Base-by-base conservation (phyloP, 2,888 invertebrate species). In the Perdita meconis region DNA sequence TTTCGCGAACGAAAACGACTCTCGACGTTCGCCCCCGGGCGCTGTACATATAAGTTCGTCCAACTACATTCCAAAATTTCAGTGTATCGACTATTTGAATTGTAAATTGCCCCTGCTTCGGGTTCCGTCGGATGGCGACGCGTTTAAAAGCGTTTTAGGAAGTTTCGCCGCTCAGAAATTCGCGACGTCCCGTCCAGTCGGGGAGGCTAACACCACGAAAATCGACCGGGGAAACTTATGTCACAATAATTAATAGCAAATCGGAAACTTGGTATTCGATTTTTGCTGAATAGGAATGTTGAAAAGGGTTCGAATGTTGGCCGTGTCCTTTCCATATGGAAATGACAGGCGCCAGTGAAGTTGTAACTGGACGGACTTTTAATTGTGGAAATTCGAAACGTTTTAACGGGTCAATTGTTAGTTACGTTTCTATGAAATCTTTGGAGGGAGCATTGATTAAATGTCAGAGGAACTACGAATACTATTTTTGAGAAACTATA, bases 61-160 rank as follows among this genome's bases (percentile, higher is more conserved):
- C 81, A 85, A 87, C 81, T 82, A 78, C 81, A 88, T 86, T 85
- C 81, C 81, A 83, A 89, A 89, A 89, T 87, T 88, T 87, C 87
- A 83, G 82, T 87, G 80, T 86, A 88, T 89, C 82, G 87, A 73
- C 74, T 64, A 90, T 90, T 88, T 89, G 89, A 90, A 90, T 90
- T 90, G 90, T 86, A 90, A 87, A 90, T 88, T 75, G 50, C 22
- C 50, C 51, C 63, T 40, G 72, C 70, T 63, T 53, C 66, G 60
- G 74, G 74, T 40, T 13, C 24, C 63, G 69, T 57, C 73, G 53
- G 53, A 53, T 75, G 66, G n/a, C 72, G 83, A 50, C 74, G 82
- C 78, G 67, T 87, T 84, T 77, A 83, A 85, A 87, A 84, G 78
- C 87, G 80, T 83, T 87, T 80, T 73, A 75, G 63, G 56, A 80